These are phyloP conservation scores for Epinotia demarniana DNA, from an alignment of 2,888 invertebrate genomes.

Conservation along the genomic window DNA sequence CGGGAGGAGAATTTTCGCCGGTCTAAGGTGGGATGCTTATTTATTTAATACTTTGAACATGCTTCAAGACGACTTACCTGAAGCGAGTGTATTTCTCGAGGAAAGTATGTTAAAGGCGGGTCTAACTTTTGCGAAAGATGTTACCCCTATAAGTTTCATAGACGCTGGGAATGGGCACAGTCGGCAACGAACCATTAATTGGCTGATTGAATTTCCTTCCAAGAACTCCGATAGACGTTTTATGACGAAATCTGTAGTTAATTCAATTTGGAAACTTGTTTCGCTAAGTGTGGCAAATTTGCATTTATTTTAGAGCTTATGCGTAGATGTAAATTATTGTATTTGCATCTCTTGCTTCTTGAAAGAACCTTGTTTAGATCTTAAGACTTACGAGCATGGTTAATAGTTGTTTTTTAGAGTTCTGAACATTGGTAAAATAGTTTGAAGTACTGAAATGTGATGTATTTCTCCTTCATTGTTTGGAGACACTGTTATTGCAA, in stretches of 20 bases:
- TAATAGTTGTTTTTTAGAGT: constrained; percentile 3
- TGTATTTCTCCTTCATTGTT: not conserved
- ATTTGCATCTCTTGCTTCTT: not conserved
- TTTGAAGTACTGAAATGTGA: not conserved
- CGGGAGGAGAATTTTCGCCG: constrained; percentile 51
- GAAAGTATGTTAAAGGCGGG: constrained; percentile 3
- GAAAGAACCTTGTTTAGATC: not conserved
- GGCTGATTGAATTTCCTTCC: constrained; percentile 36
- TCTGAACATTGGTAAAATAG: not conserved
- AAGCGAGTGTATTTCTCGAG: not conserved
- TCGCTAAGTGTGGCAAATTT: constrained; percentile 12
- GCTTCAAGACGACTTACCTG: not conserved
- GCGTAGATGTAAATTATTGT: not conserved
- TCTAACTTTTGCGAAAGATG: not conserved
- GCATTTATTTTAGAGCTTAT: not conserved
- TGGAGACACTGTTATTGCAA: not conserved
- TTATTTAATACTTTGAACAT: constrained; percentile 32
- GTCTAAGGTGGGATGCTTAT: constrained; percentile 51
- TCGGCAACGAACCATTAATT: constrained; percentile 5
- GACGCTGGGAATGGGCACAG: constrained; percentile 24
- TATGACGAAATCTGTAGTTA: not conserved
- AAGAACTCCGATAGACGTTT: constrained; percentile 6
- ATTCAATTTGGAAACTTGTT: constrained; percentile 20
- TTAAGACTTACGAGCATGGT: not conserved
- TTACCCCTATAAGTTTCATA: constrained; percentile 6